phyloP scores from a whole-genome alignment of 2,797 vertebrate genomes.

The Schizothorax lantsangensis region DNA sequence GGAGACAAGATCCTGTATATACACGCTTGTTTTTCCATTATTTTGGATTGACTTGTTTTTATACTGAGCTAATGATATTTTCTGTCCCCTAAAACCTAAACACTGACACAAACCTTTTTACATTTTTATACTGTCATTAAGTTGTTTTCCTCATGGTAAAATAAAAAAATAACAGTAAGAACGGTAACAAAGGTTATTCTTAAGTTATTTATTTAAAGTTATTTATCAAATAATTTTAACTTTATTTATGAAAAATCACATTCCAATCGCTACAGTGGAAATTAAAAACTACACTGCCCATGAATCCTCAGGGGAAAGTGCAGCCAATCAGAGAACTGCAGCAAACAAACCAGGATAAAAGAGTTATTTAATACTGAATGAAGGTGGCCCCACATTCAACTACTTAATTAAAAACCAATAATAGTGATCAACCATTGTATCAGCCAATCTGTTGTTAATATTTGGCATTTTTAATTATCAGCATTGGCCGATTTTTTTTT shows the following conservation, averaged over 20 bases:
- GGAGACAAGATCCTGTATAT: background rate
- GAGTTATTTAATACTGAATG: background rate
- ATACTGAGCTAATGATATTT: background rate
- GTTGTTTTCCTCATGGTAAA: background rate
- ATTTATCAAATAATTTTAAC: background rate
- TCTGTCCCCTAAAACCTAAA: background rate
- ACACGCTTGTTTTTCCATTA: background rate
- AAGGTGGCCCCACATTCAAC: too few species aligned
- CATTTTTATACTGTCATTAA: background rate
- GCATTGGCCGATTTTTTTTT: background rate
- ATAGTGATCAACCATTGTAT: background rate
- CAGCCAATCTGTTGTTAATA: background rate
- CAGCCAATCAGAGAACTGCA: background rate
- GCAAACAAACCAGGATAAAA: background rate
- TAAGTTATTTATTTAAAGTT: background rate
- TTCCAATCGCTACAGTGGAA: background rate
- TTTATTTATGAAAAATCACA: background rate
- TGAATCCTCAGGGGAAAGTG: background rate
- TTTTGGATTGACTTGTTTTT: background rate
- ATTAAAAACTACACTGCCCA: background rate
- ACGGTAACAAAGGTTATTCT: background rate
- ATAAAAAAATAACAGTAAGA: background rate
- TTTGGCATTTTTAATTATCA: background rate
- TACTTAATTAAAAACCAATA: background rate
- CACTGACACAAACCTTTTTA: background rate